phyloP scores from a whole-genome alignment of 2,888 invertebrate species.

The Polietes domitor region DNA sequence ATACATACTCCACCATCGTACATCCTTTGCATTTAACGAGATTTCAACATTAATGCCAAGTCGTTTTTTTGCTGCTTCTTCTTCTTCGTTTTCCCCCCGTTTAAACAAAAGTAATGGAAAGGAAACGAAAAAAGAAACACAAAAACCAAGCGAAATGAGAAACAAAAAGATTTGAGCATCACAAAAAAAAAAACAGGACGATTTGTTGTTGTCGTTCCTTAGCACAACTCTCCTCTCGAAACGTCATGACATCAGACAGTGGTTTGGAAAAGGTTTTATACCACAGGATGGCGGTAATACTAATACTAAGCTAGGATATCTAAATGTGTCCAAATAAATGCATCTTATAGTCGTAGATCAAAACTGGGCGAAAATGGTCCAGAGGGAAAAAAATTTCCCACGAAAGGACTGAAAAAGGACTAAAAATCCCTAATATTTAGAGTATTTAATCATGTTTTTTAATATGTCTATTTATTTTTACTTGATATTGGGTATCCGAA shows the following conservation, averaged over 20 bases:
- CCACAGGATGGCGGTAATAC: too few relatives aligned
- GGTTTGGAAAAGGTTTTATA: background rate
- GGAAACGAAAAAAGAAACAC: background rate
- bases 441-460: too few relatives aligned
- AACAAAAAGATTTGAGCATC: constrained; percentile 12
- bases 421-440: too few relatives aligned
- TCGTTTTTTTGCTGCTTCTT: background rate
- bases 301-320: too few relatives aligned
- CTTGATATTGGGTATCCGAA: too few relatives aligned
- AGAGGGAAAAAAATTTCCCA: too few relatives aligned
- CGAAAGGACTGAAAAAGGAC: too few relatives aligned
- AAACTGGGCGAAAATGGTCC: too few relatives aligned
- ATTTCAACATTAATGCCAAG: constrained; percentile 41
- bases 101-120: background rate
- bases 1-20: constrained; percentile 12
- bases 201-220: constrained; percentile 10
- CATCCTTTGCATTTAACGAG: constrained; percentile 52
- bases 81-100: background rate
- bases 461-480: too few relatives aligned
- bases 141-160: background rate
- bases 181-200: background rate
- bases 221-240: background rate
- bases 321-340: too few relatives aligned
- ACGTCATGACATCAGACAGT: background rate
- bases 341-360: too few relatives aligned